Conservation (phyloP, 2,113 vertebrate genomes). For the Sander vitreus region DNA sequence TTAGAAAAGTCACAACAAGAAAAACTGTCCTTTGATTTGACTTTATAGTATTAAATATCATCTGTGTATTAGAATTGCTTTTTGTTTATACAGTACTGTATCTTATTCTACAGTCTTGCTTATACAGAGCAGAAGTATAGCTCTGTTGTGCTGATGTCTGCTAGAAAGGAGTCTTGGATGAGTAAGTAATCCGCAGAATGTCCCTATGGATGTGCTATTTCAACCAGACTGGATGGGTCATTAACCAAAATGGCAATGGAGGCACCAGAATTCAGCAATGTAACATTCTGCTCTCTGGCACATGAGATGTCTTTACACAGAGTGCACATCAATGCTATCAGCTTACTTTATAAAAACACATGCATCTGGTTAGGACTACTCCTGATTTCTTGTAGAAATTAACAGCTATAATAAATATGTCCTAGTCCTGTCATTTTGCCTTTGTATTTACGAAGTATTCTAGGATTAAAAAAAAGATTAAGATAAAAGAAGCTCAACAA, state of each 20-base stretch:
- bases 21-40: not conserved
- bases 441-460: slow-evolving; percentile 14
- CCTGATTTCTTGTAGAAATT: slow-evolving; percentile 16
- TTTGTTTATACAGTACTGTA: not conserved
- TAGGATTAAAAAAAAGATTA: slow-evolving; percentile 13
- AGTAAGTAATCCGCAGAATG: slow-evolving; percentile 85
- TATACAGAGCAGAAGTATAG: slow-evolving; percentile 65
- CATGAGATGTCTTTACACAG: slow-evolving; percentile 45
- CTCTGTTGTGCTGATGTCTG: slow-evolving; percentile 85
- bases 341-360: slow-evolving; percentile 10
- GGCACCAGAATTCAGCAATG: slow-evolving; percentile 85
- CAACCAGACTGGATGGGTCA: slow-evolving; percentile 94
- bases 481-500: slow-evolving; percentile 6
- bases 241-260: slow-evolving; percentile 94
- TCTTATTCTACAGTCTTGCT: slow-evolving; percentile 6
- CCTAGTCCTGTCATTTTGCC: not conserved
- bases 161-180: slow-evolving; percentile 86
- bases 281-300: slow-evolving; percentile 86
- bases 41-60: not conserved
- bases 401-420: slow-evolving; percentile 4
- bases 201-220: slow-evolving; percentile 91
- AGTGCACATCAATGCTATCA: slow-evolving; percentile 12
- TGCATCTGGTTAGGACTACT: slow-evolving; percentile 2
- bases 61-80: not conserved
- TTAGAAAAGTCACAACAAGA: not conserved